A percentile compares a stretch with the other conserved stretches of the same genome.
These are phyloP conservation scores for Tetranychus truncatus DNA, from an alignment of 2,888 invertebrate genomes.

Conservation along the genomic window DNA sequence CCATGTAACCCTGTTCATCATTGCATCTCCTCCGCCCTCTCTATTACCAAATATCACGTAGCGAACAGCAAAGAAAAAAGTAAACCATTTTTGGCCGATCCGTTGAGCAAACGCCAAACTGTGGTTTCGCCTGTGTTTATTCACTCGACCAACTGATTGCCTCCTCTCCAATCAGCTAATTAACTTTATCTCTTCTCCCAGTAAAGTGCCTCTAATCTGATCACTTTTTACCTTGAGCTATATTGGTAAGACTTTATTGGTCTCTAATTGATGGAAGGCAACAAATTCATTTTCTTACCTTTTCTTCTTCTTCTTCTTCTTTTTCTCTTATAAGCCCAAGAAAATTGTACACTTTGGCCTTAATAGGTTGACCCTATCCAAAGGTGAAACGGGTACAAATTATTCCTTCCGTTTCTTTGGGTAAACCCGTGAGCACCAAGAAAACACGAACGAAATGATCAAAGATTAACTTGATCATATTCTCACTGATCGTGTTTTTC, in stretches of 20 bases:
- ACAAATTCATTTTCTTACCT: neutral
- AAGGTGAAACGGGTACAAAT: too few relatives aligned
- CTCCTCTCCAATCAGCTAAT: neutral
- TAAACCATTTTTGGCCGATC: too few relatives aligned
- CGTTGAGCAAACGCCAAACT: neutral
- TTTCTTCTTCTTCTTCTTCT: neutral
- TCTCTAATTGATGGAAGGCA: neutral
- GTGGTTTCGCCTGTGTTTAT: neutral
- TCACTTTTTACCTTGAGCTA: neutral
- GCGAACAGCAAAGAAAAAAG: too few relatives aligned
- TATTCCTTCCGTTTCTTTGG: neutral
- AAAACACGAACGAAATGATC: neutral
- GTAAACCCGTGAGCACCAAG: neutral
- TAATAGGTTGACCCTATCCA: too few relatives aligned
- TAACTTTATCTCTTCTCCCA: neutral
- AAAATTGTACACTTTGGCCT: too few relatives aligned
- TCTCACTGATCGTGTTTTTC: conserved; percentile 2
- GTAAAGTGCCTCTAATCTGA: too few relatives aligned
- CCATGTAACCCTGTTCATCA: neutral
- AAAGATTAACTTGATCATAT: conserved; percentile 2
- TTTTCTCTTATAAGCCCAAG: neutral
- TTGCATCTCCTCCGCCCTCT: neutral
- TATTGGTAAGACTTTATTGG: neutral
- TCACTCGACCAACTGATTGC: neutral
- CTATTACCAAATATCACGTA: neutral